phyloP scores from a whole-genome alignment of 2,113 vertebrate species.

The Porphyrio hochstetteri region DNA sequence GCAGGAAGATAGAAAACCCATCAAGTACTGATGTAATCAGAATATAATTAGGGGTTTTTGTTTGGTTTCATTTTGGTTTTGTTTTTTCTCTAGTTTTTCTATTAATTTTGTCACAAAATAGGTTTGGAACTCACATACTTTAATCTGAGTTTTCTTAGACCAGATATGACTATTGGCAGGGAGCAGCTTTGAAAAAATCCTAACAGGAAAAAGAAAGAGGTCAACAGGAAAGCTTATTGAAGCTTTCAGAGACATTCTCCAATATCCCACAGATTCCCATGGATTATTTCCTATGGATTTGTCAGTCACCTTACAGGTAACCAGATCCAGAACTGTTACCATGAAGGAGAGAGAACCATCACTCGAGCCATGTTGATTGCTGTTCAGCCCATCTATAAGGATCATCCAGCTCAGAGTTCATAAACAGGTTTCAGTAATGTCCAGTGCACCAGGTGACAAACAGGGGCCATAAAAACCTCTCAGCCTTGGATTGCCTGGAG shows the following conservation, averaged over 20 bases:
- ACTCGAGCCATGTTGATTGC: not conserved
- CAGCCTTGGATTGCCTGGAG: too few relatives aligned
- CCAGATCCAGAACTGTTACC: not conserved
- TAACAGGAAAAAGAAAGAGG: not conserved
- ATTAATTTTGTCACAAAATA: not conserved
- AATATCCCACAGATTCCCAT: not conserved
- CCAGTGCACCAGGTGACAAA: too few relatives aligned
- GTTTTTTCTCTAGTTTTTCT: not conserved
- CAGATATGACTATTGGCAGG: accelerated
- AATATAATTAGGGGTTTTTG: not conserved
- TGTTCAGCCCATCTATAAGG: not conserved
- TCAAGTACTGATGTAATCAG: not conserved
- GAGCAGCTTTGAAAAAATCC: not conserved
- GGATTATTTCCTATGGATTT: not conserved
- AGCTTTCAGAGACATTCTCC: not conserved
- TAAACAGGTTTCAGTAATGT: too few relatives aligned
- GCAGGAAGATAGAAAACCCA: not conserved
- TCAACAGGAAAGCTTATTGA: not conserved
- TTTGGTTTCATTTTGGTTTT: too few relatives aligned
- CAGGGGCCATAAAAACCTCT: too few relatives aligned
- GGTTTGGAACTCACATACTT: not conserved
- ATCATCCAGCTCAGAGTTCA: too few relatives aligned
- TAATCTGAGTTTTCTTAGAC: not conserved
- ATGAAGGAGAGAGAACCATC: not conserved
- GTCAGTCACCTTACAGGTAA: not conserved